Conservation (phyloP, 2,113 vertebrate species). For the Mus pahari region DNA sequence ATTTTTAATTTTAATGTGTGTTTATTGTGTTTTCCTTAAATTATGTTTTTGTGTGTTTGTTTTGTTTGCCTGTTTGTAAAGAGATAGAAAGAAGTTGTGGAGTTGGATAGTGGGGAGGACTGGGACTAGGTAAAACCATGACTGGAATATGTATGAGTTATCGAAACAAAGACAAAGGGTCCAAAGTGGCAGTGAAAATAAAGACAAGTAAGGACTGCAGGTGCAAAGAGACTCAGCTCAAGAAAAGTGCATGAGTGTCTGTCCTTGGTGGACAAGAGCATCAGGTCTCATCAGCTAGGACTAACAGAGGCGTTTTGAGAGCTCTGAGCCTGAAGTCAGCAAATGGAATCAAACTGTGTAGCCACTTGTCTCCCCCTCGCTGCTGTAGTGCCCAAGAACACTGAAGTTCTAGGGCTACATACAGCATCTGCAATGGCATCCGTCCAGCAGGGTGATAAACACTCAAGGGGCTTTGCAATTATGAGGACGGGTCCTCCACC, state of each 20-base stretch:
- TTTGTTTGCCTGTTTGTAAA: background rate
- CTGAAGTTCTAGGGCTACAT: background rate
- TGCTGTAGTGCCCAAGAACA: background rate
- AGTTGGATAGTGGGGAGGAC: background rate
- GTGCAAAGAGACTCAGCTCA: background rate
- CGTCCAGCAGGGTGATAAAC: background rate
- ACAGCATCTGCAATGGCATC: background rate
- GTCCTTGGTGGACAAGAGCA: background rate
- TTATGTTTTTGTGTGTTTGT: background rate
- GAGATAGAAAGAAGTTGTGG: background rate
- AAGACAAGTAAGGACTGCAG: background rate
- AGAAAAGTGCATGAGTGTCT: background rate
- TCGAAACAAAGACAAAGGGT: background rate
- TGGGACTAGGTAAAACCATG: background rate
- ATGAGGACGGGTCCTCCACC: no score
- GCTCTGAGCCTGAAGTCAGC: background rate
- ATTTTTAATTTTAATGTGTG: background rate
- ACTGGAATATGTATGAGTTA: background rate
- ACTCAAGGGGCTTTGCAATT: background rate
- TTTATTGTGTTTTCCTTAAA: background rate
- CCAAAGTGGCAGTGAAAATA: background rate
- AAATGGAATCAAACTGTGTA: background rate
- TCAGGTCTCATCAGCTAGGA: background rate
- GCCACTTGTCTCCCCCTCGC: background rate
- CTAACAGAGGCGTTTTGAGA: background rate